A percentile compares a stretch with the other conserved stretches of the same genome.
These are phyloP conservation scores for Xerus rutilus DNA, from an alignment of 2,797 vertebrate genomes.

Conservation along the genomic window DNA sequence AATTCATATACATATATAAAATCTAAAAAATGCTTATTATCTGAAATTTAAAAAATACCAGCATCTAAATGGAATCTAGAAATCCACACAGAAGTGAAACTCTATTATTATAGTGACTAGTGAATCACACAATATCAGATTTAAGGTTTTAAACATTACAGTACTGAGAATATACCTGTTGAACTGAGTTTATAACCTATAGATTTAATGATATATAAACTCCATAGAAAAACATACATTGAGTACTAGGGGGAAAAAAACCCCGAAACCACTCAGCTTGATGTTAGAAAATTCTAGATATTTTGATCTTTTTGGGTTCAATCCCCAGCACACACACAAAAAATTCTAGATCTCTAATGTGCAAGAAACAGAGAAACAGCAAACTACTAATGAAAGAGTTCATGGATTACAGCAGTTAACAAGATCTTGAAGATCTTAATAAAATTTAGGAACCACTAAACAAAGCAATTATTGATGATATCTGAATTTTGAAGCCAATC, in stretches of 20 bases:
- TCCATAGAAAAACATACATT: neutral
- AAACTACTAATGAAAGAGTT: neutral
- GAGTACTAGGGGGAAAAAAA: neutral
- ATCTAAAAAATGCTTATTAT: neutral
- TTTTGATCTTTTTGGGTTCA: too few species aligned
- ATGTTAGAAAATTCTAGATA: neutral
- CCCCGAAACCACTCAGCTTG: neutral
- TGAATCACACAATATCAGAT: neutral
- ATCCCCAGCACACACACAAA: too few species aligned
- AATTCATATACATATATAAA: neutral
- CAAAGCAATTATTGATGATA: slow-evolving; percentile 4
- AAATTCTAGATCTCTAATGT: neutral
- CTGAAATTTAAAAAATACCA: neutral
- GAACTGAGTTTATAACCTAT: neutral
- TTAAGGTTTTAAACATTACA: neutral
- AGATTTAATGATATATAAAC: neutral
- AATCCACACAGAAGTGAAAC: neutral
- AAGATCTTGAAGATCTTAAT: neutral
- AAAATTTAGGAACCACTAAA: slow-evolving; percentile 5
- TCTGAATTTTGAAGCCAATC: slow-evolving; percentile 35
- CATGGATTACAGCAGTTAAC: neutral
- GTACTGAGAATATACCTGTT: neutral
- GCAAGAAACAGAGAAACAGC: neutral
- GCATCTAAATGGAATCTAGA: neutral
- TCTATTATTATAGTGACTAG: neutral